Base-by-base conservation (phyloP, 2,888 invertebrate genomes). In the Volucella inanis region DNA sequence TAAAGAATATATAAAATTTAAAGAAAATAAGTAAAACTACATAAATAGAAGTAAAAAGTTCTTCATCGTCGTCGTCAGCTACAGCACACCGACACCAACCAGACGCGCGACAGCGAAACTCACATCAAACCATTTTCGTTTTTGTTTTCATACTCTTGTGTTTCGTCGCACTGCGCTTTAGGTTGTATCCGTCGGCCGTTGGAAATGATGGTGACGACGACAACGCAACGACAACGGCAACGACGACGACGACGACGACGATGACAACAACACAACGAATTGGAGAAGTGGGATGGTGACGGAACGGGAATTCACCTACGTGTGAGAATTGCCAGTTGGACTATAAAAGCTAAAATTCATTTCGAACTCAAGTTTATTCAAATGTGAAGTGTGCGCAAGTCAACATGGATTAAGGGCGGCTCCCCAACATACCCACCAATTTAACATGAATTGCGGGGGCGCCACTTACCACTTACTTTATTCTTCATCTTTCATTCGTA, bases 301-400 rank as follows among this genome's bases (percentile, higher is more conserved):
- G 82, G 55, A 83, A 49, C 64, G 86, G 80, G 57, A 80, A 85
- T 75, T 82, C 88, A 87, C 71, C 54, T 82, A 83, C 87, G 87
- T 87, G 88, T 90, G 90, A 90, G 90, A 89, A 89, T 87, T 87
- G 87, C 89, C 86, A 80, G 82, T 85, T 86, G 89, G 89, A 89
- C 90, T 92, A 92, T 92, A 92, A 91, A 92, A 92, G 92, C 92
- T 89, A 90, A 90, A 92, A 90, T 90, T 90, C 90, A 89, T 89
- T 90, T 90, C 89, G 89, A 90, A 91, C 90, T 91, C 91, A 91
- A 90, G 91, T 91, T 92, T 92, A 92, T 92, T 92, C 91, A 92
- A 92, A 90, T 91, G 90, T 90, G 90, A 91, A 90, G 90, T 90
- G 91, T 90, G 89, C 89, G 90, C 91, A 91, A 90, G 91, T 89